These are phyloP conservation scores for Leptinotarsa haldemani DNA, from an alignment of 2,888 invertebrate genomes.

Conservation along the genomic window DNA sequence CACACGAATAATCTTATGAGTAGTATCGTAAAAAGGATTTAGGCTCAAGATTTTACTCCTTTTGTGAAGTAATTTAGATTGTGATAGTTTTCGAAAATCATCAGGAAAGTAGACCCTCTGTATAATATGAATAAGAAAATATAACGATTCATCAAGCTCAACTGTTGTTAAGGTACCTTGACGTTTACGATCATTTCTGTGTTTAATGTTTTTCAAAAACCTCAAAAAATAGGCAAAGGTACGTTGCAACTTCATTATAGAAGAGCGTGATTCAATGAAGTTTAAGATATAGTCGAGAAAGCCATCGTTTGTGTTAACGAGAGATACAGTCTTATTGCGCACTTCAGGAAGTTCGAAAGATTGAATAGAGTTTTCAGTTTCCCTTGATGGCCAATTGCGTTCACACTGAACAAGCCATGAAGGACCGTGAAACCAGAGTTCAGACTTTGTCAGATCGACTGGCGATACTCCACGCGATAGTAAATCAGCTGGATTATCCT, in stretches of 20 bases:
- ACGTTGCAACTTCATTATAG: slow-evolving; percentile 22
- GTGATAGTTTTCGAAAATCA: slow-evolving; percentile 20
- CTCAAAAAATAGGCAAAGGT: slow-evolving; percentile 25
- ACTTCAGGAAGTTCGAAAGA: not conserved
- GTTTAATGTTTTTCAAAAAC: not conserved
- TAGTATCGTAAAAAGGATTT: slow-evolving; percentile 45
- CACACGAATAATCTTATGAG: slow-evolving; percentile 27
- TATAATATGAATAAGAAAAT: slow-evolving; percentile 23
- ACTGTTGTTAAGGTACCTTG: not conserved
- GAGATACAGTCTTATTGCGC: slow-evolving; percentile 1
- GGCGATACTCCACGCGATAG: slow-evolving; percentile 24
- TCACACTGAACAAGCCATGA: slow-evolving; percentile 13
- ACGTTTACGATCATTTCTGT: not conserved
- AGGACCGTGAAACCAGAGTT: slow-evolving; percentile 26
- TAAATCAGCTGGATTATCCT: slow-evolving; percentile 28
- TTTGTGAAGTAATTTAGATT: slow-evolving; percentile 7
- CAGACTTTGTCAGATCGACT: not conserved
- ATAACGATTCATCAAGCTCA: slow-evolving; percentile 23
- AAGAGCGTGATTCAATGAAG: slow-evolving; percentile 12
- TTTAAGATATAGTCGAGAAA: not conserved
- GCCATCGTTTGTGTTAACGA: not conserved
- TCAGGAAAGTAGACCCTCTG: slow-evolving; percentile 27
- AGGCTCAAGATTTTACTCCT: slow-evolving; percentile 34
- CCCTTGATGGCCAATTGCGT: not conserved
- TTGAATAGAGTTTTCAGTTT: not conserved